phyloP scores from a whole-genome alignment of 2,797 vertebrate genomes.

The Malurus leucopterus region DNA sequence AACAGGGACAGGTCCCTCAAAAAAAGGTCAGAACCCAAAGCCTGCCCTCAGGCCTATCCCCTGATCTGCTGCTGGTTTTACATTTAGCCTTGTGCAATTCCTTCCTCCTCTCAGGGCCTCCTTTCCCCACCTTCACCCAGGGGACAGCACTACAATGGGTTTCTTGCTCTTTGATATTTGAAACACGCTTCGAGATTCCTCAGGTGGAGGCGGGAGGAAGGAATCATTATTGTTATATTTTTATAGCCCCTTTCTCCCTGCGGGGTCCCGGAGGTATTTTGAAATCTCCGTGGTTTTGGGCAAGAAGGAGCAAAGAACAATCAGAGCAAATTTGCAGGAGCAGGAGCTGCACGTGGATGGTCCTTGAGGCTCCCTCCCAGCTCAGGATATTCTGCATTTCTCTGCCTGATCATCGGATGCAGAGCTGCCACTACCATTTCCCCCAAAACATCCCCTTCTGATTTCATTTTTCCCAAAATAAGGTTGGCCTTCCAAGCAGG shows the following conservation, averaged over 20 bases:
- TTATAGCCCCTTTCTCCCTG: background rate
- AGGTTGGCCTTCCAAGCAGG: background rate
- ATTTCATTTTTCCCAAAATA: background rate
- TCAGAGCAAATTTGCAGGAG: background rate
- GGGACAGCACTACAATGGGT: background rate
- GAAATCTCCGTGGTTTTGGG: background rate
- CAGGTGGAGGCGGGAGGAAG: background rate
- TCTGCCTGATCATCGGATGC: background rate
- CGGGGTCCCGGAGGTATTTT: background rate
- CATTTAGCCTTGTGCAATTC: background rate
- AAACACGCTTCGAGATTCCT: background rate
- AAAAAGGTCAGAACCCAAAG: background rate
- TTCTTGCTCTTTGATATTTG: slow-evolving; percentile 3
- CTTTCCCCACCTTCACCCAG: background rate
- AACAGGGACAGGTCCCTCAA: background rate
- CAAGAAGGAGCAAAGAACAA: background rate
- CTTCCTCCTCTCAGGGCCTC: background rate
- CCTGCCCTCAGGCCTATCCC: background rate
- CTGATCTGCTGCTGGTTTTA: background rate
- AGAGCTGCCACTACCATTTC: background rate
- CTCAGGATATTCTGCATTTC: background rate
- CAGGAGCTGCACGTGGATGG: background rate
- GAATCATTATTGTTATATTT: background rate
- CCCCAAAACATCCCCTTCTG: background rate
- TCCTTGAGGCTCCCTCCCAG: background rate